phyloP scores from a whole-genome alignment of 1,140 invertebrate genomes.

The Caerostris darwini region DNA sequence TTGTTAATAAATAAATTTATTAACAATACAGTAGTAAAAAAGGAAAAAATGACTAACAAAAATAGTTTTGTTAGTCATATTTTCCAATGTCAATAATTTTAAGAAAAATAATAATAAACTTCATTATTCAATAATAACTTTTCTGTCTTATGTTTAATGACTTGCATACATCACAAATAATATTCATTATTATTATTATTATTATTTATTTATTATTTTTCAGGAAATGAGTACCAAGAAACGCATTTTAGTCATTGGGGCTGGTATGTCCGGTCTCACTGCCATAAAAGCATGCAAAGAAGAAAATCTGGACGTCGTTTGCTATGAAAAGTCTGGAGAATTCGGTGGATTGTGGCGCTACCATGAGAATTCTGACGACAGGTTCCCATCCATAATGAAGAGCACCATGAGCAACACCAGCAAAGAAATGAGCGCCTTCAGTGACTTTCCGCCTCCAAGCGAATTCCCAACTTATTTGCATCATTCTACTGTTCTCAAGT shows the following conservation, averaged over 20 bases:
- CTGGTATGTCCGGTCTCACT: constrained; percentile 61
- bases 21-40: too few relatives aligned
- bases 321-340: constrained; percentile 79
- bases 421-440: constrained; percentile 79
- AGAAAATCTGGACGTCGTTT: constrained; percentile 58
- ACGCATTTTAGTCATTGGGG: constrained; percentile 71
- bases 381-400: constrained; percentile 80
- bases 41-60: too few relatives aligned
- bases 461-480: constrained; percentile 82
- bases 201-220: too few relatives aligned
- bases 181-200: background rate
- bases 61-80: too few relatives aligned
- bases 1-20: too few relatives aligned
- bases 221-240: constrained; percentile 65
- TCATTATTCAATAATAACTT: too few relatives aligned
- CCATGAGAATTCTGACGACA: constrained; percentile 79
- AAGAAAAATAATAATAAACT: too few relatives aligned
- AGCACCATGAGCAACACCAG: constrained; percentile 82
- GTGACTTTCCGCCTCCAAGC: constrained; percentile 82
- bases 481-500: constrained; percentile 81
- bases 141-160: background rate
- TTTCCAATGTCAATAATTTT: too few relatives aligned
- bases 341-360: constrained; percentile 85
- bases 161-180: background rate
- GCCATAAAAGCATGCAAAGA: constrained; percentile 74